Percentiles rank a stretch among this genome's conserved stretches.
phyloP scores from a whole-genome alignment of 2,797 vertebrate species.

The Lates japonicus region DNA sequence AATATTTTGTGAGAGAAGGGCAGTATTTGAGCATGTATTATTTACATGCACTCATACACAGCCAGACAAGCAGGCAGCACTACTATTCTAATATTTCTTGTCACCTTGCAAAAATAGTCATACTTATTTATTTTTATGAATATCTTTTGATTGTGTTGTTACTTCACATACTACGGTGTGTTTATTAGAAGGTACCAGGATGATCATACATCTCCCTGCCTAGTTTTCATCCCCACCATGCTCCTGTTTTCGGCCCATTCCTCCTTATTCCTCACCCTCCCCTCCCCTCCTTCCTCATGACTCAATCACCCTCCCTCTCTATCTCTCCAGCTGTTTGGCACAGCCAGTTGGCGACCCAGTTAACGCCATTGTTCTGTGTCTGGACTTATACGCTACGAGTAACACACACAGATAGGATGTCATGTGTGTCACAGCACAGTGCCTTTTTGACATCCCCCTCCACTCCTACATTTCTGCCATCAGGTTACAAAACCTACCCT shows the following conservation, averaged over 20 bases:
- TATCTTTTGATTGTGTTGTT: neutral
- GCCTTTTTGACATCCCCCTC: neutral
- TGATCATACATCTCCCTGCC: neutral
- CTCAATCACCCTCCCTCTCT: slow-evolving; percentile 48
- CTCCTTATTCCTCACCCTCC: slow-evolving; percentile 18
- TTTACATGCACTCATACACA: slow-evolving; percentile 45
- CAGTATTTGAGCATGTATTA: slow-evolving; percentile 57
- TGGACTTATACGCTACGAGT: slow-evolving; percentile 48
- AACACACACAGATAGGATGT: slow-evolving; percentile 45
- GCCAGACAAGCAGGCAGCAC: slow-evolving; percentile 9
- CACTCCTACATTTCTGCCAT: slow-evolving; percentile 8
- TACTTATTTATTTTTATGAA: neutral
- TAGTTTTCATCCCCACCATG: neutral
- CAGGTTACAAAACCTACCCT: neutral
- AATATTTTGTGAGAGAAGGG: slow-evolving; percentile 44
- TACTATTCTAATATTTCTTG: neutral
- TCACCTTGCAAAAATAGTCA: neutral
- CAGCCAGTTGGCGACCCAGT: slow-evolving; percentile 73
- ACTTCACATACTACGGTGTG: neutral
- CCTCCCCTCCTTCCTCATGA: slow-evolving; percentile 28
- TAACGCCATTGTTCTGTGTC: slow-evolving; percentile 74
- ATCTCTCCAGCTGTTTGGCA: slow-evolving; percentile 78
- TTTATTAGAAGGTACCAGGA: neutral
- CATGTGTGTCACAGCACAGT: slow-evolving; percentile 44
- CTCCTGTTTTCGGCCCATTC: slow-evolving; percentile 28